Base-by-base conservation (phyloP, 2,888 invertebrate species). In the Kuschelorhynchus macadamiae region DNA sequence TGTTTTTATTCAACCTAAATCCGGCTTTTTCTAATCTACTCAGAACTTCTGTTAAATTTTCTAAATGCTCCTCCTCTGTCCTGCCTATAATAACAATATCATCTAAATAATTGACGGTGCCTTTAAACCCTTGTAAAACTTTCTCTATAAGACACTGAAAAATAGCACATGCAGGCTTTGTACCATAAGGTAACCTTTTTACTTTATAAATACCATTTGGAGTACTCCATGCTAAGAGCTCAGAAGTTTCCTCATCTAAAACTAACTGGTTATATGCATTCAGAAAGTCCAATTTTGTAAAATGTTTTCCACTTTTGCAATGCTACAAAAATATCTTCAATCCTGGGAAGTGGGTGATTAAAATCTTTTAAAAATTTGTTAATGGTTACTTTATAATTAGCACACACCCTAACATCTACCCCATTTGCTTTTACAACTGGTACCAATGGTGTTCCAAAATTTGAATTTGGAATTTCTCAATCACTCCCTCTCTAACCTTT, bases 181-280 rank as follows among this genome's bases (percentile, higher is more conserved):
- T 25, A 25, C 25, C 82, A 72, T 77, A 81, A 16, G 80, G 77
- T 9, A 81, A 65, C 46, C 80, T 49, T 44, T 77, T 62, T 8
- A 62, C 42, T 21, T 62, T 55, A 32, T 30, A 55, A 33, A 62
- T 44, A 30, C 53, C 62, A 7, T 52, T 12, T 18, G 33, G 12
- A 8, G 62, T 53, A 14, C 36, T 46, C 52, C 25, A 81, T 53
- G 53, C 81, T 78, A 0, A 79, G 79, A 76, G 79, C 76, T 70
- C 78, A 71, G 55, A 25, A 7, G 59, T 25, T 7, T 25, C 25
- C 7, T 25, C 25, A 5, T 25, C 25, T 25, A 25, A 25, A 5
- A 3, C 7, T 7, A 25, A 25, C 7, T 25, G 25, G 25, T 36
- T 36, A 36, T 36, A 36, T n/a, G 36, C 36, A 36, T 36, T 36